Base-by-base conservation (phyloP, 92 coral and sea anemone species). In the Siderastrea siderea region DNA sequence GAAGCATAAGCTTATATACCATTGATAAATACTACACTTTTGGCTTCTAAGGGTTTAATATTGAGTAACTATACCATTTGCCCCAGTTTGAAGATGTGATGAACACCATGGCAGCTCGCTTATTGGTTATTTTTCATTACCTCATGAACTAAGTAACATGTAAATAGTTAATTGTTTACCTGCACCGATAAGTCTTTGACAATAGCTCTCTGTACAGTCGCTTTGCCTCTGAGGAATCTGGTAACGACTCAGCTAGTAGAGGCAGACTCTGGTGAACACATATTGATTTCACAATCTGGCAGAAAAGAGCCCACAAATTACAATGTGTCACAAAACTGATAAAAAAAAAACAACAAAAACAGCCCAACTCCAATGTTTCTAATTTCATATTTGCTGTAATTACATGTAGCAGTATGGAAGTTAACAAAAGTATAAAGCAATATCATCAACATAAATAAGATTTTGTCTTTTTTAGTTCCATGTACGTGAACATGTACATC, bases 181-280 rank as follows among this genome's bases (percentile, higher is more conserved):
- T 69, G 16, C 78, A 52, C 14, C 19, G 65, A 54, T 45, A 83
- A 2, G 66, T 7, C 26, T 83, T 83, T 57, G 81, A 57, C 73
- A 74, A 10, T 7, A 84, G 80, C 19, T 16, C 58, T 51, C 74
- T n/a, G 61, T 84, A 73, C 16, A 84, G 17, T 2, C 16, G 13
- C 57, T 60, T 84, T 45, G 72, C 88, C 11, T 45, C 47, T 14
- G 88, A 84, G 7, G 58, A 58, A 15, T 84, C 59, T 47, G 80
- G 69, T 71, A 84, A 16, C 2, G 88, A 71, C 62, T 84, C 88
- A 6, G 81, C 88, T 9, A 84, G 81, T 50, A 38, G 71, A 54
- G 80, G 80, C 11, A 84, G 68, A 45, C 81, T 84, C 26, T 84
- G 88, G 7, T 71, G 70, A 4, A 74, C 81, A 71, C 80, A 84